Evolutionary conservation across 2,113 vertebrate species (phyloP), one percentile per base, ranked within the genome.

Genomic region (Ochotona curzoniae): DNA sequence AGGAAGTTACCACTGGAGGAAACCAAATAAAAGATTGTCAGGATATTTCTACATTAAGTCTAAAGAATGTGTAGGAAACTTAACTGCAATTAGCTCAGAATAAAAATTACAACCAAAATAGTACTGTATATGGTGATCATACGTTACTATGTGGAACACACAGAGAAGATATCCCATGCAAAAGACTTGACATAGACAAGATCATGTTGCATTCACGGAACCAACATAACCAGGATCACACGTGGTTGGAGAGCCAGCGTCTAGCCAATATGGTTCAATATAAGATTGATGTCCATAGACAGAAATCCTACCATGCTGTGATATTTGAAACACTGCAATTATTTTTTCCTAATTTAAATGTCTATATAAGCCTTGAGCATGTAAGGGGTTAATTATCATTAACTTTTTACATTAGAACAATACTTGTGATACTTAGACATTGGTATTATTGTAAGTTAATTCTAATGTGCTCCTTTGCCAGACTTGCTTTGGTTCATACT

Each of bases 321-420:
- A 1, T 14, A 79, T n/a, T 89, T 61, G 81, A 20, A n/a, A 38
- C 23, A 83, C 38, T 61, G 73, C n/a, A 17, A 78, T 70, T 20
- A 10, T 69, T 89, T 69, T 67, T 47, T 89, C 26, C 76, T 61
- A 63, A 84, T 81, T 80, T 44, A 85, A 47, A 8, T 44, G 8
- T 54, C 54, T 89, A 30, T 70, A 8, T 44, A 78, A 86, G 57
- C 20, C 75, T 71, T 20, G 15, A 35, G 57, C 69, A 11, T 76
- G 44, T 10, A 23, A 60, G 10, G 49, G 8, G 10, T 57, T 91
- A 21, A 8, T 70, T 71, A 80, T 12, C 32, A 86, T 91, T 75
- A 88, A 51, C 8, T 44, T 61, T 85, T 70, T 70, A 28, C 88
- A 60, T 57, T 89, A 85, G 70, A 81, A 20, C 81, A 83, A 69